Evolutionary conservation across 2,113 vertebrate genomes (phyloP).

Genomic region (Bos taurus): ARS-UCD2.0 NC_037332.1:100413501-100414000

Average conservation of each 20-base stretch:
- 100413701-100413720: neutral
- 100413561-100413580: neutral
- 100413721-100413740: neutral
- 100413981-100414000: neutral
- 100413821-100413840: neutral
- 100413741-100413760: neutral
- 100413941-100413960: neutral
- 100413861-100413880: neutral
- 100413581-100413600: neutral
- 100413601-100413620: neutral
- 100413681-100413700: neutral
- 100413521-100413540: neutral
- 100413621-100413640: neutral
- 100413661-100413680: neutral
- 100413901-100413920: neutral
- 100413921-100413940: neutral
- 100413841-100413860: neutral
- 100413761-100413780: neutral
- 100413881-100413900: neutral
- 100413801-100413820: neutral
- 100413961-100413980: neutral
- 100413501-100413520: neutral
- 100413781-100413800: neutral
- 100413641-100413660: neutral
- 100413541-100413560: neutral